A percentile compares a stretch with the other conserved stretches of the same genome.
Conservation (phyloP, 2,113 vertebrate species). For the Paralichthys olivaceus region DNA sequence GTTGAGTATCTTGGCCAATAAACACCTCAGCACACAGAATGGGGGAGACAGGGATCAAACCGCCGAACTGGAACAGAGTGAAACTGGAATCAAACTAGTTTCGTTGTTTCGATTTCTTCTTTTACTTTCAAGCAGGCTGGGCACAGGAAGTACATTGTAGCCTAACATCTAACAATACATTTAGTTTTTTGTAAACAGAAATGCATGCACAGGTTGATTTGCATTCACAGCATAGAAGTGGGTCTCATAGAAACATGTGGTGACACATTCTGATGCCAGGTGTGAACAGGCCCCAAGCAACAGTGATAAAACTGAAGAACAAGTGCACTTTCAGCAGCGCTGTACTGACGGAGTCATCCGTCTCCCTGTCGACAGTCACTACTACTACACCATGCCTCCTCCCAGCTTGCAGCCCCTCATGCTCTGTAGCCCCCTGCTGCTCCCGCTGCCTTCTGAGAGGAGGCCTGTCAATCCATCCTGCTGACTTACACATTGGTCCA, state of each 20-base stretch:
- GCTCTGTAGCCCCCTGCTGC: constrained; percentile 24
- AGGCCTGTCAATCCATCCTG: neutral
- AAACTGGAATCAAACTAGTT: too few relatives aligned
- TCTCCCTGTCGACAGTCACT: constrained; percentile 47
- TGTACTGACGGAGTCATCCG: constrained; percentile 12
- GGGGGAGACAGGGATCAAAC: too few relatives aligned
- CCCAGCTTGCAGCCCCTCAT: constrained; percentile 38
- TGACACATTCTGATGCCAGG: neutral
- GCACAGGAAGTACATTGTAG: too few relatives aligned
- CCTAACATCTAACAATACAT: too few relatives aligned
- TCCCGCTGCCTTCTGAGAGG: constrained; percentile 1
- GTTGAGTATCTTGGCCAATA: too few relatives aligned
- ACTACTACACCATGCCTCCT: constrained; percentile 38
- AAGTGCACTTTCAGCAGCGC: constrained; percentile 5
- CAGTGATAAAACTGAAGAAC: neutral
- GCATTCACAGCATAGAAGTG: too few relatives aligned
- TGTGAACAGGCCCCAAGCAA: neutral
- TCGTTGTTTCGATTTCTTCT: too few relatives aligned
- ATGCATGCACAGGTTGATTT: too few relatives aligned
- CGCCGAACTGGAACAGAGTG: too few relatives aligned
- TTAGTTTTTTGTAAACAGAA: too few relatives aligned
- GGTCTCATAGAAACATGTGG: neutral
- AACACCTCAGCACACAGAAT: too few relatives aligned
- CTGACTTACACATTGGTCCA: constrained; percentile 7
- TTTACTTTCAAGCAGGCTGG: too few relatives aligned